Evolutionary conservation across 2,797 vertebrate genomes (phyloP), one percentile per base, ranked within the genome.

Genomic region (Triplophysa yarkandensis): DNA sequence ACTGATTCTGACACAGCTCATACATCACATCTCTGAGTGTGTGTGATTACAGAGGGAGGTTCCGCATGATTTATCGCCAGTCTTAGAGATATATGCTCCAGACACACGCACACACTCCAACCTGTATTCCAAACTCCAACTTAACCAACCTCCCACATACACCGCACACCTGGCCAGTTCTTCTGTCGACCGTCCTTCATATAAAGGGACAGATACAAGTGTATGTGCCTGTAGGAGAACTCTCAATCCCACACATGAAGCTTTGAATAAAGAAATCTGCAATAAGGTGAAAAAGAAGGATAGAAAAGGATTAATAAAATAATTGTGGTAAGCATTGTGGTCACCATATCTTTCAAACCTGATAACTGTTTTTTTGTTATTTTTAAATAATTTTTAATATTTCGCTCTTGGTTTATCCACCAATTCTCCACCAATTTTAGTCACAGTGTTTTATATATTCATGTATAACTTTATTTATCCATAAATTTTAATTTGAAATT

Each of bases 21-120:
- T 97, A 96, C 94, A 98, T 98, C 96, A 98, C 90, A 92, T 92
- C 94, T 92, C 91, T 91, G 93, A 92, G 94, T 93, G 94, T 91
- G 95, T 96, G 95, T 98, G 96, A 98, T 98, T 97, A 95, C 95
- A 95, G 95, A 95, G 94, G 92, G 94, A 96, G 95, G 94, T 95
- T 94, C 94, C 93, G 90, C 86, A 95, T 98, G 96, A 98, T 98
- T 98, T 96, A 98, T 98, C 91, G 94, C 92, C 87, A 93, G 93
- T 95, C 95, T 96, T 95, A 95, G 94, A 95, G 94, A 95, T 95
- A 94, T 95, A 23, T 44, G 58, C 68, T 57, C 32, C 23, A 77
- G 19, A 74, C 65, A 76, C 13, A 64, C 63, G 50, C 66, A 43
- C 50, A 65, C 39, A 43, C 43, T 25, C 67, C 43, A 16, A 72